These are phyloP conservation scores for Tribolium freemani DNA, from an alignment of 2,888 invertebrate genomes.

Conservation along the genomic window DNA sequence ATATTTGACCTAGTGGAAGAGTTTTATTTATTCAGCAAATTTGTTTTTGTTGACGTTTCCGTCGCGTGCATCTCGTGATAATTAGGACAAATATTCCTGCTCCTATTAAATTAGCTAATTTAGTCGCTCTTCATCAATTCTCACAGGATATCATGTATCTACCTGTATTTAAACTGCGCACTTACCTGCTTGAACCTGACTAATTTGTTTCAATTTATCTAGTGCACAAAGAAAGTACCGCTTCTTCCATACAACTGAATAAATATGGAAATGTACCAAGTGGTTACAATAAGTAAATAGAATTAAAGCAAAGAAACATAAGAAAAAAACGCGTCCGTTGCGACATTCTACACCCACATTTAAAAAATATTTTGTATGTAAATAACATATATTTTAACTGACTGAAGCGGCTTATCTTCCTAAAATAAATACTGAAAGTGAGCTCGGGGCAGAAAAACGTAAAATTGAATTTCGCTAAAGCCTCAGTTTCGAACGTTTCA, in stretches of 20 bases:
- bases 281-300: neutral
- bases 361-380: constrained; percentile 26
- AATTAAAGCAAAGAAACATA: neutral
- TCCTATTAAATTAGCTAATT: constrained; percentile 17
- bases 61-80: constrained; percentile 11
- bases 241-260: too few species aligned
- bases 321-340: neutral
- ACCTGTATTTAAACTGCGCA: neutral
- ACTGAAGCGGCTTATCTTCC: constrained; percentile 20
- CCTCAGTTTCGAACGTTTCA: constrained; percentile 5
- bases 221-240: neutral
- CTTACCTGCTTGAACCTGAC: neutral
- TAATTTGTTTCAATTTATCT: neutral
- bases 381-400: constrained; percentile 17
- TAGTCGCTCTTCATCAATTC: constrained; percentile 1
- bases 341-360: neutral
- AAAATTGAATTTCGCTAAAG: constrained; percentile 22
- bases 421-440: constrained; percentile 21
- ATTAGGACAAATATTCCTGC: neutral
- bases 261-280: too few species aligned
- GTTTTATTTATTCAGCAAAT: constrained; percentile 20
- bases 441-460: constrained; percentile 12
- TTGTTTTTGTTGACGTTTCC: constrained; percentile 14
- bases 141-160: neutral
- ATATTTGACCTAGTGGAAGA: neutral